Evolutionary conservation across 2,113 vertebrate species (phyloP).

Genomic region (Megaceryle torquata): DNA sequence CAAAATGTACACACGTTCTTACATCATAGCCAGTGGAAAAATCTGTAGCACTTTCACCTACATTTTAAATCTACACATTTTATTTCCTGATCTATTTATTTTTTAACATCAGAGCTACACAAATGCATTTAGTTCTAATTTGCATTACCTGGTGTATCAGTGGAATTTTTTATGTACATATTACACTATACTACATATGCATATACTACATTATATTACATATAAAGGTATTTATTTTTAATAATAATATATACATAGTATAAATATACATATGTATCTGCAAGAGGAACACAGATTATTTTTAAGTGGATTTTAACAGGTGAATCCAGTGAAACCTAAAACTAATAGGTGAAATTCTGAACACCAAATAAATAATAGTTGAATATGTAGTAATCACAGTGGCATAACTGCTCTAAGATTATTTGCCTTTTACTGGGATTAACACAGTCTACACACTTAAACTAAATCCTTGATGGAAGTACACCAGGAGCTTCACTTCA

Average conservation of each 20-base stretch:
- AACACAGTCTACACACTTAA: not conserved
- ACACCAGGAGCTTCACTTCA: not conserved
- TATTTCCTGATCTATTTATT: not conserved
- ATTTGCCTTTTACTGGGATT: not conserved
- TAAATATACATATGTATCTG: not conserved
- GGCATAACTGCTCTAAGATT: not conserved
- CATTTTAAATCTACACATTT: not conserved
- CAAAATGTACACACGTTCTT: not conserved
- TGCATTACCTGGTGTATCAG: not conserved
- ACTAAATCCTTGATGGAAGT: not conserved
- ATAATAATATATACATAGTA: not conserved
- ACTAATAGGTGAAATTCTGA: not conserved
- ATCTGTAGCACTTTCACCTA: not conserved
- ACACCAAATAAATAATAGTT: rapidly evolving
- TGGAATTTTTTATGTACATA: not conserved
- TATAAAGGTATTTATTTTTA: not conserved
- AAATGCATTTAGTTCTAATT: not conserved
- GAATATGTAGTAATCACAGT: not conserved
- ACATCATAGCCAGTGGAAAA: not conserved
- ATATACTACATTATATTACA: no score
- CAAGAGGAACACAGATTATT: not conserved
- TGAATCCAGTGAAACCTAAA: not conserved
- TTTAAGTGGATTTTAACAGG: not conserved
- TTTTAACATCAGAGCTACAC: not conserved
- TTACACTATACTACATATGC: no score